Evolutionary conservation across 2,797 vertebrate genomes (phyloP).

Genomic region (Oryzias sinensis): DNA sequence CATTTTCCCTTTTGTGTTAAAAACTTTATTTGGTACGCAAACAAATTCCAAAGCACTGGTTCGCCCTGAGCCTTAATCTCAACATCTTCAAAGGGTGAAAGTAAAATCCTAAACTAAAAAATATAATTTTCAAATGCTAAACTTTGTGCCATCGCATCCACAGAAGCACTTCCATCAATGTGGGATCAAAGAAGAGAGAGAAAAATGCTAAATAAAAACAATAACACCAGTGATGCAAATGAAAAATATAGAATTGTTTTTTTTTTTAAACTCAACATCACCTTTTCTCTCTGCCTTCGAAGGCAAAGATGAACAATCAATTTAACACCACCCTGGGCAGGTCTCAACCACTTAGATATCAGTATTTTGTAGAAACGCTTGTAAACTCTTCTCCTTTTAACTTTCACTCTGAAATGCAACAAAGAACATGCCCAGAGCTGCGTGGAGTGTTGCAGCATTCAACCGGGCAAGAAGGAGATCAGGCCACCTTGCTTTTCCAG

Average conservation of each 20-base stretch:
- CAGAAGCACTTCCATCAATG: background rate
- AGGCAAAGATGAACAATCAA: conserved; percentile 23
- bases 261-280: too few relatives aligned
- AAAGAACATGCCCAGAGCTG: conserved; percentile 53
- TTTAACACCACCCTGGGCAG: conserved; percentile 22
- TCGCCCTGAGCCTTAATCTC: conserved; percentile 4
- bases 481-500: conserved; percentile 50
- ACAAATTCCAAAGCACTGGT: background rate
- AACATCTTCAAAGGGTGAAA: too few relatives aligned
- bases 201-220: background rate
- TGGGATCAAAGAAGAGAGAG: background rate
- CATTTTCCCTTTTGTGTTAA: too few relatives aligned
- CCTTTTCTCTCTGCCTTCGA: conserved; percentile 11
- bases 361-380: conserved; percentile 20
- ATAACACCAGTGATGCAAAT: too few relatives aligned
- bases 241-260: background rate
- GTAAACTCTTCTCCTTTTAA: conserved; percentile 18
- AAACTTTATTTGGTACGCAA: too few relatives aligned
- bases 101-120: too few relatives aligned
- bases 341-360: conserved; percentile 30
- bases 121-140: too few relatives aligned
- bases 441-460: conserved; percentile 50
- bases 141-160: too few relatives aligned
- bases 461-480: conserved; percentile 39
- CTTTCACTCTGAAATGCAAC: conserved; percentile 27